These are phyloP conservation scores for Temnothorax longispinosus DNA, from an alignment of 1,140 invertebrate species.

Conservation along the genomic window DNA sequence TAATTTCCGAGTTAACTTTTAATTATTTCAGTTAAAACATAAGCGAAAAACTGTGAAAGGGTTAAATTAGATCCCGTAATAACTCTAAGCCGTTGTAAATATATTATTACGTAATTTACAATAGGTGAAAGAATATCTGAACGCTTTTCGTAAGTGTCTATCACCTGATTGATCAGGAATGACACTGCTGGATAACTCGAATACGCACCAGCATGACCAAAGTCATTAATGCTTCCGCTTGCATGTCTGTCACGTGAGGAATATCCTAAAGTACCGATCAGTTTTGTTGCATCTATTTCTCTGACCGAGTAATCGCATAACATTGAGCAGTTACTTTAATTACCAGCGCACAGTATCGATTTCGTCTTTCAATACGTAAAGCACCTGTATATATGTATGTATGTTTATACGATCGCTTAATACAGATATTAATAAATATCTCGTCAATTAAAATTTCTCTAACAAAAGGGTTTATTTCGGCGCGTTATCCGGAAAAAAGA, in stretches of 20 bases:
- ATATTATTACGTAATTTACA: slow-evolving; percentile 53
- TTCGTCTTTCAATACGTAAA: slow-evolving; percentile 34
- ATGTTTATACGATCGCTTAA: not conserved
- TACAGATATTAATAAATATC: slow-evolving; percentile 13
- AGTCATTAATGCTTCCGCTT: slow-evolving; percentile 67
- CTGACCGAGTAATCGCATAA: slow-evolving; percentile 48
- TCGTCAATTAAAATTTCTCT: not conserved
- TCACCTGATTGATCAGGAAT: slow-evolving; percentile 66
- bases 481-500: not conserved
- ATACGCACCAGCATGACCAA: slow-evolving; percentile 74
- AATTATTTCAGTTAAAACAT: not conserved
- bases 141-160: slow-evolving; percentile 67
- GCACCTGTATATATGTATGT: not conserved
- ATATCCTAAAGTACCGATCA: slow-evolving; percentile 41
- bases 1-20: not conserved
- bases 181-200: slow-evolving; percentile 64
- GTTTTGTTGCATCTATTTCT: slow-evolving; percentile 44
- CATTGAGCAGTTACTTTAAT: slow-evolving; percentile 39
- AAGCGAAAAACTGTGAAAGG: slow-evolving; percentile 46
- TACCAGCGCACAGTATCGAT: slow-evolving; percentile 22
- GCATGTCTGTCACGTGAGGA: slow-evolving; percentile 67
- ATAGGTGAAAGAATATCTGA: slow-evolving; percentile 42
- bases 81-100: slow-evolving; percentile 56
- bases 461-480: not conserved
- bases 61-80: slow-evolving; percentile 9